These are phyloP conservation scores for Margarornis squamiger DNA, from an alignment of 2,797 vertebrate species.

Conservation along the genomic window DNA sequence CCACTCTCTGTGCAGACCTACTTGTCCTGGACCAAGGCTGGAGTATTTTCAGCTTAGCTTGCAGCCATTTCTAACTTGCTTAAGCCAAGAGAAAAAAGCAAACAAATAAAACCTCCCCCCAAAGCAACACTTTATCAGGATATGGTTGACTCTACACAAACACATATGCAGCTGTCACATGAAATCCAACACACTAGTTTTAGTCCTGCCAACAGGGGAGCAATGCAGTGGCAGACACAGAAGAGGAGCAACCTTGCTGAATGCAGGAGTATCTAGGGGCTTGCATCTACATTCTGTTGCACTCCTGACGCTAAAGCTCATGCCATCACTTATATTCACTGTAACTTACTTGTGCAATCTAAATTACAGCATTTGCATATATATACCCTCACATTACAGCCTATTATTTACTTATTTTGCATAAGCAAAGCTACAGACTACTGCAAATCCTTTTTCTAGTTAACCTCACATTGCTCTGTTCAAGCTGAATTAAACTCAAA, in stretches of 20 bases:
- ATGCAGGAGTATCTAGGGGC: neutral
- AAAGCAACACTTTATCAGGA: neutral
- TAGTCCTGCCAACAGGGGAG: neutral
- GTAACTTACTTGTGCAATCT: neutral
- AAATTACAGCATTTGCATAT: neutral
- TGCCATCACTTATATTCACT: neutral
- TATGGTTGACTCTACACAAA: neutral
- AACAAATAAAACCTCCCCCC: neutral
- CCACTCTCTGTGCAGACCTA: neutral
- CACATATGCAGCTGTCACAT: neutral
- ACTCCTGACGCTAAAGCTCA: neutral
- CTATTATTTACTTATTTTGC: neutral
- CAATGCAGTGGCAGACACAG: neutral
- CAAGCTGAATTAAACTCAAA: neutral
- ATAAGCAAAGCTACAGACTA: neutral
- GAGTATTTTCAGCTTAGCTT: neutral
- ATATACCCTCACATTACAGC: neutral
- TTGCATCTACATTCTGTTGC: neutral
- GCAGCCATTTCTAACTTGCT: neutral
- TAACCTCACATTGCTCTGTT: neutral
- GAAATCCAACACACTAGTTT: neutral
- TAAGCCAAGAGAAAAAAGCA: neutral
- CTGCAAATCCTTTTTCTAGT: neutral
- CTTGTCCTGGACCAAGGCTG: neutral
- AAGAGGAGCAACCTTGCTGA: neutral